These are phyloP conservation scores for Blastobasis adustella DNA, from an alignment of 2,888 invertebrate genomes.

Conservation along the genomic window DNA sequence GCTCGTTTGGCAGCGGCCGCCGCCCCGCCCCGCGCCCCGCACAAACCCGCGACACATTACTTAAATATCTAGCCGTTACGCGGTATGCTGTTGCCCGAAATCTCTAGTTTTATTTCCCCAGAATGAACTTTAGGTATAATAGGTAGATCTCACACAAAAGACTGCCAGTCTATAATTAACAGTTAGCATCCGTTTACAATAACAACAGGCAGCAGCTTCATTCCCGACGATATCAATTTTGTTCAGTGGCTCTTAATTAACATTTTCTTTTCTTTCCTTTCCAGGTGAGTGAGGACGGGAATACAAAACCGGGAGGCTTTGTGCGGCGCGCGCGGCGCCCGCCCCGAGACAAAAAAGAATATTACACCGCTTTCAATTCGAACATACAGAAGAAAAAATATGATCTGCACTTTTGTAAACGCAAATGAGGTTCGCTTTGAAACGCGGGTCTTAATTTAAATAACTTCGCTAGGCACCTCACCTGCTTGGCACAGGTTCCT, in stretches of 20 bases:
- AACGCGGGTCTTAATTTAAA: slow-evolving; percentile 58
- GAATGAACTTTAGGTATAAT: not conserved
- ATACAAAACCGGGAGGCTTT: slow-evolving; percentile 61
- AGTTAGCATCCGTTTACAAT: slow-evolving; percentile 56
- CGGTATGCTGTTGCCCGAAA: slow-evolving; percentile 11
- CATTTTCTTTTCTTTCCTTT: slow-evolving; percentile 72
- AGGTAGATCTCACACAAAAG: slow-evolving; percentile 11
- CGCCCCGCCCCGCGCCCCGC: slow-evolving; percentile 10
- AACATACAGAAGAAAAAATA: slow-evolving; percentile 63
- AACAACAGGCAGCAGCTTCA: slow-evolving; percentile 42
- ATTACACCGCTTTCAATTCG: slow-evolving; percentile 68
- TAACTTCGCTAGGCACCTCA: slow-evolving; percentile 39
- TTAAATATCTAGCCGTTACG: slow-evolving; percentile 26
- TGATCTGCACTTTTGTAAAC: slow-evolving; percentile 68
- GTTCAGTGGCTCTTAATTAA: slow-evolving; percentile 72
- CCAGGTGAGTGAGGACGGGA: slow-evolving; percentile 69
- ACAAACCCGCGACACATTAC: slow-evolving; percentile 20
- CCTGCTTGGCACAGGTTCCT: slow-evolving; percentile 26
- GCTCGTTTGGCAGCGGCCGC: slow-evolving; percentile 52
- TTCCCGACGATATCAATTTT: slow-evolving; percentile 66
- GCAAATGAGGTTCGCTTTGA: slow-evolving; percentile 68
- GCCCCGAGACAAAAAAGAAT: slow-evolving; percentile 60
- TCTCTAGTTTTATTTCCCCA: slow-evolving; percentile 16
- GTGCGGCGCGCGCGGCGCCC: slow-evolving; percentile 38
- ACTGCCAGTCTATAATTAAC: not conserved